These are phyloP conservation scores for Halocynthia aurantium DNA, from an alignment of 23 tunicate genomes.

Conservation along the genomic window DNA sequence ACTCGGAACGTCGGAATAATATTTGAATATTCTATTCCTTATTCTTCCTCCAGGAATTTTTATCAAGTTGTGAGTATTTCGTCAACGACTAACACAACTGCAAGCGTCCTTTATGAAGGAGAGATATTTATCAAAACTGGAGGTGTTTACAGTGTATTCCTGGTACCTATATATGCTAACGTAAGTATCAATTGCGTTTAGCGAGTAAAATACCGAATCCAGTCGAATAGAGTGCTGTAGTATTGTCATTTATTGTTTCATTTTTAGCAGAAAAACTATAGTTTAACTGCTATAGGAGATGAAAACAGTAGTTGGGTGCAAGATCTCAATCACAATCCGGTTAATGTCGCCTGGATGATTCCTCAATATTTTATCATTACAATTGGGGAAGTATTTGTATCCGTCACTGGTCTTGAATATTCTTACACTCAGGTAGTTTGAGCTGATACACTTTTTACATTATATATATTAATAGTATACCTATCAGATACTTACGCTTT, in stretches of 20 bases:
- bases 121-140: neutral
- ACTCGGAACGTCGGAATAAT: no score
- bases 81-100: neutral
- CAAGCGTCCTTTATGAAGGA: neutral
- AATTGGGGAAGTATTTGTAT: slow-evolving; percentile 72
- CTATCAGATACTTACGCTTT: neutral
- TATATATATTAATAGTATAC: no score
- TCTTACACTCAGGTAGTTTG: slow-evolving; percentile 57
- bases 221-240: neutral
- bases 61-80: neutral
- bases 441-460: no score
- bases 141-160: neutral
- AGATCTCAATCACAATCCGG: slow-evolving; percentile 53
- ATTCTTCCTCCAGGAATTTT: no score
- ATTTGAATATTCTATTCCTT: neutral
- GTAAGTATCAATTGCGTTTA: no score
- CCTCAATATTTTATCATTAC: slow-evolving; percentile 81
- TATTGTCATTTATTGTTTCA: neutral
- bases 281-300: neutral
- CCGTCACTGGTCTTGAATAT: slow-evolving; percentile 74
- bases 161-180: neutral
- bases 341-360: slow-evolving; percentile 82
- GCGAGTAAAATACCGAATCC: no score
- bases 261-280: neutral
- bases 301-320: slow-evolving; percentile 1